Evolutionary conservation across 2,888 invertebrate species (phyloP).

Genomic region (Drosophila glabriapex): DNA sequence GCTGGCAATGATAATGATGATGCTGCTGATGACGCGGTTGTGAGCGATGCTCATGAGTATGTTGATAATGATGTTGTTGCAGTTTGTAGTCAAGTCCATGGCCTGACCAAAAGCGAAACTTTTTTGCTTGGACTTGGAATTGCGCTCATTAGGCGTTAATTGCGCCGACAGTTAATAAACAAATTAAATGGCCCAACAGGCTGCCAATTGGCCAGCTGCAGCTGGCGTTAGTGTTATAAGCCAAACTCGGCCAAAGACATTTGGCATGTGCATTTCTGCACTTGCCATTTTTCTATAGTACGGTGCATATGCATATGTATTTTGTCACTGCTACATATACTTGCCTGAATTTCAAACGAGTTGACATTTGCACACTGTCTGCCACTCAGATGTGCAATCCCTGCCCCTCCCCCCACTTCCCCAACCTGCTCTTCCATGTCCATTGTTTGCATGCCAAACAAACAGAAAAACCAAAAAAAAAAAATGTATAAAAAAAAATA

Average conservation of each 20-base stretch:
- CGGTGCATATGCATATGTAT: slow-evolving; percentile 8
- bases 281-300: slow-evolving; percentile 36
- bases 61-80: slow-evolving; percentile 33
- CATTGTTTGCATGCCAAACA: slow-evolving; percentile 54
- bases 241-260: slow-evolving; percentile 43
- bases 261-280: slow-evolving; percentile 54
- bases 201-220: slow-evolving; percentile 52
- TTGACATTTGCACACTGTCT: slow-evolving; percentile 81
- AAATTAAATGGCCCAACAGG: slow-evolving; percentile 58
- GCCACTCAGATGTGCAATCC: slow-evolving; percentile 72
- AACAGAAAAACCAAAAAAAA: slow-evolving; percentile 17
- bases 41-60: slow-evolving; percentile 5
- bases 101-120: slow-evolving; percentile 39
- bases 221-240: slow-evolving; percentile 10
- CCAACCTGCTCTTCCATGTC: slow-evolving; percentile 2
- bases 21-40: slow-evolving; percentile 28
- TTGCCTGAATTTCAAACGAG: slow-evolving; percentile 62
- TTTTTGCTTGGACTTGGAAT: slow-evolving; percentile 40
- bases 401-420: slow-evolving; percentile 3
- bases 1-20: slow-evolving; percentile 22
- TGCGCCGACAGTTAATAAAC: slow-evolving; percentile 62
- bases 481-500: slow-evolving; percentile 3
- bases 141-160: slow-evolving; percentile 60
- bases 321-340: slow-evolving; percentile 39
- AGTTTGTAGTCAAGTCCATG: slow-evolving; percentile 37